Conservation (phyloP, 2,888 invertebrate genomes). For the Sympetrum striolatum region DNA sequence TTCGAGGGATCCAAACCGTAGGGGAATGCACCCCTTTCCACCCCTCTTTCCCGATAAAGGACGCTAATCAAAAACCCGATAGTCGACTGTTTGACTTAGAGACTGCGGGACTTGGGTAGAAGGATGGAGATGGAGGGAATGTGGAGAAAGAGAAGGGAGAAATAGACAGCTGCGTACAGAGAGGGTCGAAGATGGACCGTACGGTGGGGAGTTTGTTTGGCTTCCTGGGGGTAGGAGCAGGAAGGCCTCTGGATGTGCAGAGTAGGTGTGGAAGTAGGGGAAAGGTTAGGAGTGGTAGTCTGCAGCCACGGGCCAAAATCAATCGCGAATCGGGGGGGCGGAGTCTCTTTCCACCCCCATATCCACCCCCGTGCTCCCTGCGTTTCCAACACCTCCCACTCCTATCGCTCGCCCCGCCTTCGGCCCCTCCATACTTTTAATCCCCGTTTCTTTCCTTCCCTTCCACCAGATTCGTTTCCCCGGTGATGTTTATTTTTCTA, state of each 20-base stretch:
- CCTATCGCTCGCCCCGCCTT: neutral
- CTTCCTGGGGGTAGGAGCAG: neutral
- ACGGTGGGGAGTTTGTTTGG: neutral
- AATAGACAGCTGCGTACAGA: neutral
- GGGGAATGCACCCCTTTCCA: neutral
- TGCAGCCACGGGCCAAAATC: slow-evolving; percentile 30
- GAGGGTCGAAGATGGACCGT: neutral
- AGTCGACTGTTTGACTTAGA: slow-evolving; percentile 49
- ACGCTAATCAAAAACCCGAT: slow-evolving; percentile 51
- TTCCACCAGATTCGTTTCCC: neutral
- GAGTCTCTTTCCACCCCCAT: neutral
- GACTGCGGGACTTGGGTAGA: slow-evolving; percentile 34
- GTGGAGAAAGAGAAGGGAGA: neutral
- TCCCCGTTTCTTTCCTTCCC: neutral
- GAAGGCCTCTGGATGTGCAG: neutral
- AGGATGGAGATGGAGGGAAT: neutral
- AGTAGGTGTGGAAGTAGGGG: neutral
- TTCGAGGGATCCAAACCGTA: neutral
- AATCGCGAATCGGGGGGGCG: slow-evolving; percentile 39
- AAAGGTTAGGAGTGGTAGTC: neutral
- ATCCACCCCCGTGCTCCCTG: neutral
- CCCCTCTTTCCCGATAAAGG: slow-evolving; percentile 15
- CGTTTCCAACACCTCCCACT: neutral
- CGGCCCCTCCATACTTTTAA: neutral
- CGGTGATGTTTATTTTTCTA: neutral